A percentile compares a stretch with the other conserved stretches of the same genome.
phyloP scores from a whole-genome alignment of 2,797 vertebrate species.

The Bryconaethiops microstoma region DNA sequence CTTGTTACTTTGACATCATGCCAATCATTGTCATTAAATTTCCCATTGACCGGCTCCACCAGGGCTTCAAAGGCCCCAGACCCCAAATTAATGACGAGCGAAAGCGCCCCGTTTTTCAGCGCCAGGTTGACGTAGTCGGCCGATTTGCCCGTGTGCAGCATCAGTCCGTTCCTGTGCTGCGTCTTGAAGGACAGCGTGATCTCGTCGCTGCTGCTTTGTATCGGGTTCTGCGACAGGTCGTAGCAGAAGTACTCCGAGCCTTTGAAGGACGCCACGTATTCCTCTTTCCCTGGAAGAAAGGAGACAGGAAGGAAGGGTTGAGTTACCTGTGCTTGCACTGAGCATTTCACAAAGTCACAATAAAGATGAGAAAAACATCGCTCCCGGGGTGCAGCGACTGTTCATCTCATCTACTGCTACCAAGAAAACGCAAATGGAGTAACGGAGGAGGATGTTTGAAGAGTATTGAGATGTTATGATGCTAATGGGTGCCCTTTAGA shows the following conservation, averaged over 20 bases:
- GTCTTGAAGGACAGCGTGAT: slow-evolving; percentile 99
- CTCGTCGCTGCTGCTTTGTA: slow-evolving; percentile 98
- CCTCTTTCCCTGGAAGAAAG: slow-evolving; percentile 88
- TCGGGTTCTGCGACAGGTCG: slow-evolving; percentile 96
- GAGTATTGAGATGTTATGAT: too few species aligned
- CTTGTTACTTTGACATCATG: slow-evolving; percentile 99
- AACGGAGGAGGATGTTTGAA: not conserved
- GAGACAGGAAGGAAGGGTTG: slow-evolving; percentile 35
- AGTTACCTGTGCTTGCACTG: too few species aligned
- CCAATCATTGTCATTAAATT: slow-evolving; percentile 99
- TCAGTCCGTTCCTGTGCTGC: slow-evolving; percentile 98
- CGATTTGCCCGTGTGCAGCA: slow-evolving; percentile 99
- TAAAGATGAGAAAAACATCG: too few species aligned
- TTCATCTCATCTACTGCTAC: not conserved
- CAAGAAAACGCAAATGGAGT: too few species aligned
- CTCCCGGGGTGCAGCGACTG: too few species aligned
- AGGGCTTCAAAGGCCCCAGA: slow-evolving; percentile 98
- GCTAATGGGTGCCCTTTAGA: too few species aligned
- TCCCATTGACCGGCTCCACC: slow-evolving; percentile 99
- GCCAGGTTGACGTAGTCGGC: slow-evolving; percentile 99
- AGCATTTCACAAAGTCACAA: too few species aligned
- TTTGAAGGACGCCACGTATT: slow-evolving; percentile 98
- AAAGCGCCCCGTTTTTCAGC: slow-evolving; percentile 98
- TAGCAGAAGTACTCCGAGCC: slow-evolving; percentile 99
- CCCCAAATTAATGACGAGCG: slow-evolving; percentile 99